These are phyloP conservation scores for Leptinotarsa tumamoca DNA, from an alignment of 2,888 invertebrate genomes.

Conservation along the genomic window DNA sequence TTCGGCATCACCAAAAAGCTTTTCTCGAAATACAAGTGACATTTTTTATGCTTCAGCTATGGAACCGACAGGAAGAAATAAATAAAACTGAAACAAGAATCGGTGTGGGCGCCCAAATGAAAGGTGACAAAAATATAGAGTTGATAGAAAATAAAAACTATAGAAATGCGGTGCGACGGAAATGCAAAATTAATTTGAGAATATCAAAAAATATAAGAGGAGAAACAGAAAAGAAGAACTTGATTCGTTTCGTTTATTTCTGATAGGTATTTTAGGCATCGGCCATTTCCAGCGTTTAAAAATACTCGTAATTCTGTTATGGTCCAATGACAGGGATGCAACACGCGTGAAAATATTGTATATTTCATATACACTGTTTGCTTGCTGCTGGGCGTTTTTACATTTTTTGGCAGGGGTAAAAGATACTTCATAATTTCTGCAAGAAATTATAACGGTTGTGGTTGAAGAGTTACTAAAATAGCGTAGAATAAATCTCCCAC, in stretches of 20 bases:
- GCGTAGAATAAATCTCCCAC: no score
- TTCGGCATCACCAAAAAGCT: constrained; percentile 10
- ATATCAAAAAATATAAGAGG: constrained; percentile 15
- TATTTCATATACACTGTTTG: no score
- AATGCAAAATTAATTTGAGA: constrained; percentile 22
- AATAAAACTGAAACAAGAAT: constrained; percentile 58
- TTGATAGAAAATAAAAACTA: constrained; percentile 27
- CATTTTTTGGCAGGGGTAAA: no score
- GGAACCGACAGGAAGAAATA: constrained; percentile 59
- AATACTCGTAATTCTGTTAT: not conserved
- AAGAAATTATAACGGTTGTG: no score
- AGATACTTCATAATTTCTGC: no score
- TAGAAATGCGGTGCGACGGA: constrained; percentile 13
- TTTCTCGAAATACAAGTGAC: constrained; percentile 45
- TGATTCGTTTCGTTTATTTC: not conserved
- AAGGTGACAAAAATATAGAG: constrained; percentile 56
- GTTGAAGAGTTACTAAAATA: no score
- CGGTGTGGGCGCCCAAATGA: constrained; percentile 54
- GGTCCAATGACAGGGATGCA: not conserved
- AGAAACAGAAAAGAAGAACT: constrained; percentile 7
- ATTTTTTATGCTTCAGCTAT: constrained; percentile 53
- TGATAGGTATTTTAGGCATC: constrained; percentile 4
- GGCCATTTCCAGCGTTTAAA: not conserved
- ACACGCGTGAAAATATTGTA: no score
- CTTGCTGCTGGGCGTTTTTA: no score